A percentile compares a stretch with the other conserved stretches of the same genome.
Evolutionary conservation across 2,113 vertebrate species (phyloP).

Genomic region (Platanista minor): DNA sequence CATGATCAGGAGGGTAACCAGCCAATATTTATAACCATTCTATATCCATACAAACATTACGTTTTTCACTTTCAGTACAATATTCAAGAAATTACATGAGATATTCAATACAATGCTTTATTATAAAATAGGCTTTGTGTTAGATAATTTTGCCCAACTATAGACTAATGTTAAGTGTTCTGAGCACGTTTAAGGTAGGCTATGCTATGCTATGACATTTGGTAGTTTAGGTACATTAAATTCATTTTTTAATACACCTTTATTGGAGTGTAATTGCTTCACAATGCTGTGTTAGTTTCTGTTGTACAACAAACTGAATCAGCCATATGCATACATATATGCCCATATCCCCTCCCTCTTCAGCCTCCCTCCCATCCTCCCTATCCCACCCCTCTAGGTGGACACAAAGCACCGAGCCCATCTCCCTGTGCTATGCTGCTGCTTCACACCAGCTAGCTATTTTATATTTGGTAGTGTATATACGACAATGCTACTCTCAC

Average conservation of each 20-base stretch:
- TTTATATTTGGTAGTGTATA: too few relatives aligned
- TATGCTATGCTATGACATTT: background rate
- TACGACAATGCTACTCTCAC: too few relatives aligned
- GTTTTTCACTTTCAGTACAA: background rate
- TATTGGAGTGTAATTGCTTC: too few relatives aligned
- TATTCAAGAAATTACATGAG: background rate
- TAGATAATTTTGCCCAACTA: background rate
- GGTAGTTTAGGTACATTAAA: background rate
- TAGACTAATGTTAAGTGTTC: background rate
- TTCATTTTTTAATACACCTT: background rate
- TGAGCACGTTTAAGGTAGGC: background rate
- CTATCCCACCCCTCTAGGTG: too few relatives aligned
- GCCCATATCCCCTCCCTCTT: too few relatives aligned
- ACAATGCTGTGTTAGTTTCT: too few relatives aligned
- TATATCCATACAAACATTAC: background rate
- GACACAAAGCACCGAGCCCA: too few relatives aligned
- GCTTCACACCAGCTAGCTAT: too few relatives aligned
- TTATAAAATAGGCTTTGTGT: background rate
- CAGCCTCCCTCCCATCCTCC: too few relatives aligned
- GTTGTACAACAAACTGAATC: too few relatives aligned
- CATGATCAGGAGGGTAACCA: background rate
- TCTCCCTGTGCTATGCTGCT: too few relatives aligned
- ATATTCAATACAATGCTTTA: background rate
- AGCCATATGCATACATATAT: too few relatives aligned
- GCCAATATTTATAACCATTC: background rate